Conservation (phyloP, 1,140 invertebrate species). For the Anadara kagoshimensis region DNA sequence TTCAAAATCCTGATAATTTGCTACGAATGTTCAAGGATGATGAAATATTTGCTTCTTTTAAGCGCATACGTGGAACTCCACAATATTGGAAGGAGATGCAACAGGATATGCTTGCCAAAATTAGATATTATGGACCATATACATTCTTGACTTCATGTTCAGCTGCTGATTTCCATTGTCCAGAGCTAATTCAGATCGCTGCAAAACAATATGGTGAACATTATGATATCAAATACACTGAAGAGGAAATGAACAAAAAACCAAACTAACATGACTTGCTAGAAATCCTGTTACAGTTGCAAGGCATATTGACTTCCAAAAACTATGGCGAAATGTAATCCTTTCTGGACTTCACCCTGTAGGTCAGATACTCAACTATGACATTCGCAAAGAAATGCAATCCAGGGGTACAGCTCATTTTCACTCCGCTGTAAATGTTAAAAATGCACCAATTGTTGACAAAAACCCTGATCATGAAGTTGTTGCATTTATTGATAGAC, state of each 20-base stretch:
- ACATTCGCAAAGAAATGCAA: conserved; percentile 34
- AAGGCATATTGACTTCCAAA: conserved; percentile 30
- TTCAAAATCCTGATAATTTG: not conserved
- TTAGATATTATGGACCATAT: not conserved
- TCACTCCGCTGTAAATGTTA: conserved; percentile 18
- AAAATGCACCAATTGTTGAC: conserved; percentile 22
- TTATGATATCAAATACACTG: not conserved
- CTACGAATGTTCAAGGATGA: not conserved
- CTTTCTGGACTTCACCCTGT: conserved; percentile 27
- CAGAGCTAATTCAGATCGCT: not conserved
- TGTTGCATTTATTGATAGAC: conserved; percentile 25
- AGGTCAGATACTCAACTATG: conserved; percentile 34
- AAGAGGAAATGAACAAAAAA: conserved; percentile 5
- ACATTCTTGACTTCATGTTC: not conserved
- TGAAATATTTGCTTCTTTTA: not conserved
- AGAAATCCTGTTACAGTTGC: conserved; percentile 34
- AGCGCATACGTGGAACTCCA: not conserved
- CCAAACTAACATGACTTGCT: not conserved
- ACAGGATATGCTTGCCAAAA: conserved; percentile 3
- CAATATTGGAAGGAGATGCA: not conserved
- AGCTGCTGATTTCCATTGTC: conserved; percentile 4
- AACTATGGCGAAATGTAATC: conserved; percentile 27
- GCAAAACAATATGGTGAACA: not conserved
- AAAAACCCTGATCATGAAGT: conserved; percentile 21
- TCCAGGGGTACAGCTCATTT: conserved; percentile 20